These are phyloP conservation scores for Myotis brandtii DNA, from an alignment of 2,113 vertebrate species.

Conservation along the genomic window DNA sequence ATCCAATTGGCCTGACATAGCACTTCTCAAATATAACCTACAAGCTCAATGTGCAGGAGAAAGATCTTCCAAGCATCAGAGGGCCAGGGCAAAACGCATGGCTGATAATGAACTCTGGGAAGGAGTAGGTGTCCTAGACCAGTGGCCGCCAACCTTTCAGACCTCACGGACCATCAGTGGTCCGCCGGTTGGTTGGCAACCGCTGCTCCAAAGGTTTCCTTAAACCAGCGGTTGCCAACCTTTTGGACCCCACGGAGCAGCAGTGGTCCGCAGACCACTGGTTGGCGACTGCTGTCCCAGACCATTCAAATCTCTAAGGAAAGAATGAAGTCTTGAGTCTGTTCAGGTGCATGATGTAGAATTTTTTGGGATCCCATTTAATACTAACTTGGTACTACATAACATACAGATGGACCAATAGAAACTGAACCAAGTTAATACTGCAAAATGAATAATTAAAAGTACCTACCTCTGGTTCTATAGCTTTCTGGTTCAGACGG, in stretches of 20 bases:
- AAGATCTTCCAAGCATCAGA: background rate
- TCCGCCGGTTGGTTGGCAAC: no score
- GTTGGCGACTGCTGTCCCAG: background rate
- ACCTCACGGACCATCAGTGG: no score
- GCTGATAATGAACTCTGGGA: background rate
- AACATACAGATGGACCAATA: background rate
- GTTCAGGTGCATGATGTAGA: background rate
- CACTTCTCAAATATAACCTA: conserved; percentile 2
- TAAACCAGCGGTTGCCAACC: no score
- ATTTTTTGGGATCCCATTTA: background rate
- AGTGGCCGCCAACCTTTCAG: no score
- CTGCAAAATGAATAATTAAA: conserved; percentile 1
- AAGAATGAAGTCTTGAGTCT: background rate
- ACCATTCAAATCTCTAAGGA: background rate
- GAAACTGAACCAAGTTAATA: background rate
- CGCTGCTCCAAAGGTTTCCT: no score
- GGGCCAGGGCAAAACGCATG: background rate
- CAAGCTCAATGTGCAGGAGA: background rate
- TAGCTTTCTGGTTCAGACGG: background rate
- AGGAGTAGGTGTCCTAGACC: background rate
- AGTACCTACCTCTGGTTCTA: background rate
- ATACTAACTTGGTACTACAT: background rate
- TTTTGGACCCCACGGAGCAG: no score
- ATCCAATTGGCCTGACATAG: background rate
- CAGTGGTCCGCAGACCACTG: no score